A percentile compares a stretch with the other conserved stretches of the same genome.
Conservation (phyloP, 2,113 vertebrate species). For the Chloroceryle aenea region DNA sequence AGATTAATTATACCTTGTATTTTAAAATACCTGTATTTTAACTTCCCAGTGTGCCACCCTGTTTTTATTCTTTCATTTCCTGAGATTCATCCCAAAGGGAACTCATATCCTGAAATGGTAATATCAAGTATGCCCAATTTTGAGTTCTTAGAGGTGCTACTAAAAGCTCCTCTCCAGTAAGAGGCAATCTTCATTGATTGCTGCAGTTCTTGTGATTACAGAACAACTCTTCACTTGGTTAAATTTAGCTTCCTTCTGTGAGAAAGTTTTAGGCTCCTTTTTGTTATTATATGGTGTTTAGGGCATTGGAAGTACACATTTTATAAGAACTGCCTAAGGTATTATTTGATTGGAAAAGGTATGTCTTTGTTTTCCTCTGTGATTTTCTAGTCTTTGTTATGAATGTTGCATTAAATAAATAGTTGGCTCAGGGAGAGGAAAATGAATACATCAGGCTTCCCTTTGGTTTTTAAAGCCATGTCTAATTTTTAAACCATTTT, state of each 20-base stretch:
- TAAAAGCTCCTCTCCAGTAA: constrained; percentile 15
- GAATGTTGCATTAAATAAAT: constrained; percentile 25
- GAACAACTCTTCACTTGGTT: constrained; percentile 18
- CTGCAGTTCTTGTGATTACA: constrained; percentile 32
- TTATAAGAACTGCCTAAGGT: constrained; percentile 28
- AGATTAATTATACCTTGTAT: neutral
- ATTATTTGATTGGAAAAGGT: constrained; percentile 17
- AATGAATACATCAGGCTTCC: neutral
- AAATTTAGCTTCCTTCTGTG: constrained; percentile 34
- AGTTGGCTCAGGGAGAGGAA: neutral
- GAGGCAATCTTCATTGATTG: constrained; percentile 57
- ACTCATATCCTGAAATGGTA: constrained; percentile 12
- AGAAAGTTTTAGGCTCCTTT: constrained; percentile 21
- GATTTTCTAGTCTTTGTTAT: constrained; percentile 26
- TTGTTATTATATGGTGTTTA: constrained; percentile 50
- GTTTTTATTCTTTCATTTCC: neutral
- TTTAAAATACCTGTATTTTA: constrained; percentile 18
- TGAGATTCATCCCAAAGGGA: neutral
- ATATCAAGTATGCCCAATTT: constrained; percentile 13
- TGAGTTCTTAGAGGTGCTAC: neutral
- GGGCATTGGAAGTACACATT: neutral
- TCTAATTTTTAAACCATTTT: constrained; percentile 15
- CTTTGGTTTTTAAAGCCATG: constrained; percentile 1
- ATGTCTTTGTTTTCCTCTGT: constrained; percentile 27
- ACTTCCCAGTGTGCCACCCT: neutral